Evolutionary conservation across 2,113 vertebrate species (phyloP).

Genomic region (Muscicapa adusta): DNA sequence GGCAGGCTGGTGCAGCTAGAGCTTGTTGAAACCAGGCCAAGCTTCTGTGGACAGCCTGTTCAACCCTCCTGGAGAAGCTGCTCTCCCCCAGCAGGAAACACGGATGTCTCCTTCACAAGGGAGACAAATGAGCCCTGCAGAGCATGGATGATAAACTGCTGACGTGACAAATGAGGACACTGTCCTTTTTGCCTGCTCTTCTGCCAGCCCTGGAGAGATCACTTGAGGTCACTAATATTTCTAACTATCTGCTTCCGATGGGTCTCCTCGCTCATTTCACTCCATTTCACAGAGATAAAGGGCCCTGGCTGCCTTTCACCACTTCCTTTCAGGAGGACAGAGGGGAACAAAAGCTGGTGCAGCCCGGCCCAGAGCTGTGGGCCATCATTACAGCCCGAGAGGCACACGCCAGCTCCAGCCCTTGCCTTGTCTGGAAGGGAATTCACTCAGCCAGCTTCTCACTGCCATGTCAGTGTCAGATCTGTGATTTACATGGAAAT

Average conservation of each 20-base stretch:
- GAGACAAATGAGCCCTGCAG: background rate
- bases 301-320: background rate
- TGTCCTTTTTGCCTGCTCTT: background rate
- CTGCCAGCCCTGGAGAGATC: background rate
- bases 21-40: fast-evolving
- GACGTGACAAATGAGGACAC: background rate
- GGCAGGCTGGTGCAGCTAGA: background rate
- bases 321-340: background rate
- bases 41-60: background rate
- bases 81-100: background rate
- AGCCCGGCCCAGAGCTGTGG: fast-evolving
- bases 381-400: fast-evolving
- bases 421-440: background rate
- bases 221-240: background rate
- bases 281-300: constrained; percentile 9
- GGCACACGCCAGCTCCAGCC: fast-evolving
- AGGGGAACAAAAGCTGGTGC: background rate
- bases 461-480: fast-evolving
- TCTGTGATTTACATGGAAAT: background rate
- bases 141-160: background rate
- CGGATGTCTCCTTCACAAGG: background rate
- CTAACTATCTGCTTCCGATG: background rate
- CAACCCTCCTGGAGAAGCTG: background rate
- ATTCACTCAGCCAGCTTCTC: background rate
- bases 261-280: background rate